phyloP scores from a whole-genome alignment of 1,140 invertebrate species.

The Anadara kagoshimensis region DNA sequence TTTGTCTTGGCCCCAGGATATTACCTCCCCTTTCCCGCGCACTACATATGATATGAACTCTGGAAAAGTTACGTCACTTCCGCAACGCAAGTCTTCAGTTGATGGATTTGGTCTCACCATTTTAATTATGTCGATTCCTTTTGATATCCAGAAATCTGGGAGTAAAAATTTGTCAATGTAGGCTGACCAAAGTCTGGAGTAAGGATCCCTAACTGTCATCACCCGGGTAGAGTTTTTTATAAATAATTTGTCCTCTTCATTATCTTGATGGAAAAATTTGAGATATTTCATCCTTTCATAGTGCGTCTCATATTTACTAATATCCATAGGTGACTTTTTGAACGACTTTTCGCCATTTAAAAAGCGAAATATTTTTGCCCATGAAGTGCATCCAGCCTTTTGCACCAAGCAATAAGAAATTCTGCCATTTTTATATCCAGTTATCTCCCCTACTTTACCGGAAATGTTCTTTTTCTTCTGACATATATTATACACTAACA shows the following conservation, averaged over 20 bases:
- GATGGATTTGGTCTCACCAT: not conserved
- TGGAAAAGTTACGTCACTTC: slow-evolving; percentile 1
- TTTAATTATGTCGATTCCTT: slow-evolving; percentile 5
- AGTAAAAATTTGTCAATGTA: slow-evolving; percentile 48
- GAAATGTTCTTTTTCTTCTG: no score
- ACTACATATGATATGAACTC: slow-evolving; percentile 8
- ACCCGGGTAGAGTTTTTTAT: not conserved
- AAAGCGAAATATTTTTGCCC: not conserved
- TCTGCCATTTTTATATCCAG: not conserved
- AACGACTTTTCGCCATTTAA: not conserved
- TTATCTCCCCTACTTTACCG: not conserved
- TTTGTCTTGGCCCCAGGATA: not conserved
- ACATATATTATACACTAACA: no score
- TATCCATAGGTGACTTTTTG: not conserved
- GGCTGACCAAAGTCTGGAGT: slow-evolving; percentile 42
- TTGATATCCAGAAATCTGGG: slow-evolving; percentile 35
- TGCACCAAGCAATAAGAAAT: not conserved
- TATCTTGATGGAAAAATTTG: not conserved
- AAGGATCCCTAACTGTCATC: slow-evolving; percentile 30
- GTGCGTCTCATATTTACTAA: not conserved
- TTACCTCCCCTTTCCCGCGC: not conserved
- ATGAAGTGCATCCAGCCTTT: not conserved
- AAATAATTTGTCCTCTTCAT: not conserved
- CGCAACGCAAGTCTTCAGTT: not conserved
- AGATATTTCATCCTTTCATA: not conserved